Evolutionary conservation across 2,888 invertebrate species (phyloP), one percentile per base, ranked within the genome.

Genomic region (Cheilosia impressa): DNA sequence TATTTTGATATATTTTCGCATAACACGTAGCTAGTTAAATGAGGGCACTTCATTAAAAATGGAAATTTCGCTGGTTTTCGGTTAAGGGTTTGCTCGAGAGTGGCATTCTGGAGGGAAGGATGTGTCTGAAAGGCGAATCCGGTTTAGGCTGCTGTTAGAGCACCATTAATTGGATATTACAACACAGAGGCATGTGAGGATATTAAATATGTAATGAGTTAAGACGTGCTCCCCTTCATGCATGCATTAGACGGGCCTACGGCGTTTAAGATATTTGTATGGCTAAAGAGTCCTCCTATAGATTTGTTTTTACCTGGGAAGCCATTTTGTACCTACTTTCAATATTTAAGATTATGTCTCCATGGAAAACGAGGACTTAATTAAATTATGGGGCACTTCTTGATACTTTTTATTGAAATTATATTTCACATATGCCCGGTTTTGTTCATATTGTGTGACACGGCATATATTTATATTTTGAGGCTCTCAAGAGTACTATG

Each of bases 41-140:
- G 63, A 45, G 52, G 57, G 52, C 57, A 52, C 57, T 62, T 72
- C 66, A 77, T 71, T 71, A 60, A 60, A 62, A 41, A 47, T 45
- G 19, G 17, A 47, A 27, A 50, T 24, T 27, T 13, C 57, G 47
- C 24, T 53, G 38, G 1, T 19, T 69, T 62, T 52, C 17, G 47
- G 45, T 45, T 34, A 22, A 34, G 41, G 72, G 50, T 38, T 47
- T 6, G n/a, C 4, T 72, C 13, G 27, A 13, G n/a, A 22, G 31
- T 19, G 52, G 38, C 31, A 6, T 41, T 53, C n/a, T 53, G 22
- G 9, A 6, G 24, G 17, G n/a, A 17, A 52, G 47, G 4, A 15
- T 52, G 15, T 50, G 50, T 4, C 15, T 34, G 17, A 63, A 6
- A 19, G 60, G 6, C 4, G 31, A 31, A 22, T 34, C 13, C 19